Percentiles rank a stretch among this genome's conserved stretches.
These are phyloP conservation scores for Xyrichtys novacula DNA, from an alignment of 2,797 vertebrate species.

Conservation along the genomic window DNA sequence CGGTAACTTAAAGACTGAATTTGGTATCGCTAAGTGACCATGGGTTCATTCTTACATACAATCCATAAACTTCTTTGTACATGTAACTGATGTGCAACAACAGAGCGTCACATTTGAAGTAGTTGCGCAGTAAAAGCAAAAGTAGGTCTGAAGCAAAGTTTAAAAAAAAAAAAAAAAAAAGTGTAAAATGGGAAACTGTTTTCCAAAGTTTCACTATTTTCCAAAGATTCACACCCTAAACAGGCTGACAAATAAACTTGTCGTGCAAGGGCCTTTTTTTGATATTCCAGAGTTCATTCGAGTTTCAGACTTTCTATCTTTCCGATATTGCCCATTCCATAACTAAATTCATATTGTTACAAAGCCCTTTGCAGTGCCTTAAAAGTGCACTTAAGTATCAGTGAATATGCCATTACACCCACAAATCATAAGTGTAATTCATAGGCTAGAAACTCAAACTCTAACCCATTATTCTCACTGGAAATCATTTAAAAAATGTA, in stretches of 20 bases:
- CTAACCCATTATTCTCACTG: background rate
- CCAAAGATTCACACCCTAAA: too few species aligned
- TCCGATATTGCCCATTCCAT: background rate
- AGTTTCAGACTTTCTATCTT: background rate
- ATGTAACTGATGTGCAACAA: too few species aligned
- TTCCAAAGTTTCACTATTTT: background rate
- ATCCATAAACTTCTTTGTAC: background rate
- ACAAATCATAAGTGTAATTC: background rate
- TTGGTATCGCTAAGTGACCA: background rate
- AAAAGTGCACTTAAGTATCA: background rate
- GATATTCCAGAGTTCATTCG: background rate
- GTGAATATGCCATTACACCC: background rate
- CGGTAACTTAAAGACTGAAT: background rate
- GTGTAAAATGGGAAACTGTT: background rate
- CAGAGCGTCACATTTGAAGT: background rate
- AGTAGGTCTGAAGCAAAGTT: background rate
- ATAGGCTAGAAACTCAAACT: background rate
- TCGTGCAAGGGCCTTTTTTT: background rate
- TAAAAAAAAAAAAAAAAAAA: background rate
- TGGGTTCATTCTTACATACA: conserved; percentile 1
- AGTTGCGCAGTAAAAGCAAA: background rate
- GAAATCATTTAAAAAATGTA: background rate
- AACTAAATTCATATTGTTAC: background rate
- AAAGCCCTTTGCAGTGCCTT: background rate
- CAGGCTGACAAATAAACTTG: background rate